Conservation (phyloP, 2,888 invertebrate species). For the Dicycla oo region DNA sequence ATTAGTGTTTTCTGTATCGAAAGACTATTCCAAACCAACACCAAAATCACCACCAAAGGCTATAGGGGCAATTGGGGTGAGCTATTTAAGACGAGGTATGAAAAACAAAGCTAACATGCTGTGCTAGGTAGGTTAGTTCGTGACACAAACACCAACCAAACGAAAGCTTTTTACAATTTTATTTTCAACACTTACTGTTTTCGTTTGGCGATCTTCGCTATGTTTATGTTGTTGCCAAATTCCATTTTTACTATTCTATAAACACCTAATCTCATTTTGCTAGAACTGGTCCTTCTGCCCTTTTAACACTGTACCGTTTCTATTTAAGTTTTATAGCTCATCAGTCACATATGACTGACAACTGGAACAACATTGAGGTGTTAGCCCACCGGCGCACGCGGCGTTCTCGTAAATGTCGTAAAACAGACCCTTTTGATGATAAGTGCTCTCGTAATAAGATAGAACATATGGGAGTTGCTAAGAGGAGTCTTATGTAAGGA, state of each 20-base stretch:
- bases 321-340: slow-evolving; percentile 62
- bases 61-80: background rate
- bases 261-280: background rate
- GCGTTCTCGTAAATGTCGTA: slow-evolving; percentile 54
- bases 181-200: background rate
- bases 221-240: background rate
- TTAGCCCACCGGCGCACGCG: slow-evolving; percentile 56
- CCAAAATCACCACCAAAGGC: background rate
- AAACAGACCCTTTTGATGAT: slow-evolving; percentile 62
- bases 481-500: slow-evolving; percentile 13
- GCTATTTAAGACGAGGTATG: background rate
- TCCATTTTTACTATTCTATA: background rate
- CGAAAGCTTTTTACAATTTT: background rate
- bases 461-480: slow-evolving; percentile 51
- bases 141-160: background rate
- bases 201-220: background rate
- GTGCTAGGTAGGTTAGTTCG: background rate
- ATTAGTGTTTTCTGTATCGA: background rate
- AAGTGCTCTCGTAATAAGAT: slow-evolving; percentile 56
- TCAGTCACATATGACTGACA: slow-evolving; percentile 61
- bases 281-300: slow-evolving; percentile 28
- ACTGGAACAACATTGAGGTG: slow-evolving; percentile 68
- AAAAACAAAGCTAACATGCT: background rate
- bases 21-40: background rate
- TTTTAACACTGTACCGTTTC: slow-evolving; percentile 5